Conservation (phyloP, 2,797 vertebrate genomes). For the Octomys mimax region DNA sequence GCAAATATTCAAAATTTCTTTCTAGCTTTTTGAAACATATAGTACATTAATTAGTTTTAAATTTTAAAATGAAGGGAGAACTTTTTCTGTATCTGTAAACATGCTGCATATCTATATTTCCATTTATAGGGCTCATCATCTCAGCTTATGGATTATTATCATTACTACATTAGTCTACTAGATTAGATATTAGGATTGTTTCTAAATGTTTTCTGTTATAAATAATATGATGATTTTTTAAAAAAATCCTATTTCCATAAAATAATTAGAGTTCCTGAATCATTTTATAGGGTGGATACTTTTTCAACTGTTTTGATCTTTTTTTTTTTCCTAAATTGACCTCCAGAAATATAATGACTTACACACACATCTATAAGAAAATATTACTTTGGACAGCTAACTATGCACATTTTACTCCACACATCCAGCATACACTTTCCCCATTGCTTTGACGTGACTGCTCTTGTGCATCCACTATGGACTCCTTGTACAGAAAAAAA, state of each 20-base stretch:
- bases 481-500: background rate
- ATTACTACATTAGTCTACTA: background rate
- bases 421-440: background rate
- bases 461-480: background rate
- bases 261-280: conserved; percentile 15
- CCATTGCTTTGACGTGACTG: background rate
- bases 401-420: background rate
- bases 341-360: background rate
- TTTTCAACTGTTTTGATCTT: background rate
- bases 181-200: conserved; percentile 42
- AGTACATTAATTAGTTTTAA: background rate
- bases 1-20: background rate
- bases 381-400: background rate
- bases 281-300: background rate
- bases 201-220: conserved; percentile 50
- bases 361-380: background rate
- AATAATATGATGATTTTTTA: conserved; percentile 12
- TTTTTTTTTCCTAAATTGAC: background rate
- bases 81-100: conserved; percentile 1
- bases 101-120: conserved; percentile 32
- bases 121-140: conserved; percentile 4
- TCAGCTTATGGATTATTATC: background rate
- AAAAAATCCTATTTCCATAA: conserved; percentile 15
- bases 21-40: background rate
- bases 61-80: conserved; percentile 48